A percentile compares a stretch with the other conserved stretches of the same genome.
phyloP scores from a whole-genome alignment of 2,888 invertebrate genomes.

The Macrosoma leucophasiata region DNA sequence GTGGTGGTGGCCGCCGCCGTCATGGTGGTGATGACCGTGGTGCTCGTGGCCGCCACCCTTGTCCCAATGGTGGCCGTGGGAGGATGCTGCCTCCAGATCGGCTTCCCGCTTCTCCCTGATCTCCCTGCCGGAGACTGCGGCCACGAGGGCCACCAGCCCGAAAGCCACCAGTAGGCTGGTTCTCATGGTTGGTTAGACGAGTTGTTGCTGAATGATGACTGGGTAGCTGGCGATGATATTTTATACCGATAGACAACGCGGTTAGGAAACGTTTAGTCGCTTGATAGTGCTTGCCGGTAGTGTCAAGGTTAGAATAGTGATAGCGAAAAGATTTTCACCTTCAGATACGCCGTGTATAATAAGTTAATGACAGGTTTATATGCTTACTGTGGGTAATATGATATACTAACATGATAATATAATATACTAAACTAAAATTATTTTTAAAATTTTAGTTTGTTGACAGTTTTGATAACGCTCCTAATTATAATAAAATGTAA shows the following conservation, averaged over 20 bases:
- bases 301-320: slow-evolving; percentile 49
- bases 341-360: slow-evolving; percentile 25
- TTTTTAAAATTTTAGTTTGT: too few relatives aligned
- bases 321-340: slow-evolving; percentile 45
- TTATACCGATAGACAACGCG: slow-evolving; percentile 48
- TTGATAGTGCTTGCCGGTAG: slow-evolving; percentile 28
- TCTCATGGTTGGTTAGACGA: slow-evolving; percentile 51
- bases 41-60: slow-evolving; percentile 79
- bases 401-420: too few relatives aligned
- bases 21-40: slow-evolving; percentile 77
- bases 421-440: too few relatives aligned
- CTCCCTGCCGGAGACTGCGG: slow-evolving; percentile 66
- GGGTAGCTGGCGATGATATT: slow-evolving; percentile 49
- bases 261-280: slow-evolving; percentile 45
- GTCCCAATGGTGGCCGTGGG: slow-evolving; percentile 48
- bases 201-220: slow-evolving; percentile 55
- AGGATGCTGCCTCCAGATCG: slow-evolving; percentile 73
- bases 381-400: too few relatives aligned
- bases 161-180: slow-evolving; percentile 46
- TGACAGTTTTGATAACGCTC: too few relatives aligned
- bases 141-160: slow-evolving; percentile 67
- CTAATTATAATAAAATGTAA: too few relatives aligned
- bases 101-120: slow-evolving; percentile 60
- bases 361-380: too few relatives aligned
- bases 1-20: slow-evolving; percentile 79